Evolutionary conservation across 2,888 invertebrate genomes (phyloP).

Genomic region (Ichneumon xanthorius): DNA sequence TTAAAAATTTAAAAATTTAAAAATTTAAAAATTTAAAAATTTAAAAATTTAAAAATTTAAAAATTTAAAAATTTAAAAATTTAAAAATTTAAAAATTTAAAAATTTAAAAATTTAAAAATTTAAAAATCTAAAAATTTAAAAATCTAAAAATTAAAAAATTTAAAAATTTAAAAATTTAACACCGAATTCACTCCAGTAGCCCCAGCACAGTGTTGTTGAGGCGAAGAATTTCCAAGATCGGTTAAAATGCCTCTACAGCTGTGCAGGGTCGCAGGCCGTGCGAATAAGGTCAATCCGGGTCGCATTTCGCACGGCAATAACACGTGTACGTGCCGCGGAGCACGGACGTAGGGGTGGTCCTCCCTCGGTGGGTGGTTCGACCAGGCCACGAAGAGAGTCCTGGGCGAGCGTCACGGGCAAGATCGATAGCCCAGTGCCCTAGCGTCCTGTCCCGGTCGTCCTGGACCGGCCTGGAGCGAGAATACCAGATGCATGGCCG

Average conservation of each 20-base stretch:
- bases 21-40: no score
- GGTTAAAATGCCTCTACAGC: background rate
- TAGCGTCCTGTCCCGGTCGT: slow-evolving; percentile 44
- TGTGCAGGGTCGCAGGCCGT: background rate
- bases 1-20: no score
- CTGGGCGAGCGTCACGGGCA: slow-evolving; percentile 37
- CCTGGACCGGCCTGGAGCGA: slow-evolving; percentile 55
- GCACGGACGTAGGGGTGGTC: background rate
- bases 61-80: no score
- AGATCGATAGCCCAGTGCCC: slow-evolving; percentile 61
- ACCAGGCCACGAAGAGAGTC: slow-evolving; percentile 12
- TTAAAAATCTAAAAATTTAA: no score
- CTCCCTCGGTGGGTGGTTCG: slow-evolving; percentile 17
- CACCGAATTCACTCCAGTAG: no score
- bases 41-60: no score
- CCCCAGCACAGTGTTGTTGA: background rate
- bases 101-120: no score
- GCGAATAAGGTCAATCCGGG: slow-evolving; percentile 30
- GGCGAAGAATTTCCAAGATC: background rate
- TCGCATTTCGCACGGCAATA: slow-evolving; percentile 32
- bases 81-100: no score
- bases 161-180: no score
- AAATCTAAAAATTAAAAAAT: no score
- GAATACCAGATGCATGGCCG: slow-evolving; percentile 23
- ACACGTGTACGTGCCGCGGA: slow-evolving; percentile 36